These are phyloP conservation scores for Mobula birostris DNA, from an alignment of 2,113 vertebrate species.

Conservation along the genomic window DNA sequence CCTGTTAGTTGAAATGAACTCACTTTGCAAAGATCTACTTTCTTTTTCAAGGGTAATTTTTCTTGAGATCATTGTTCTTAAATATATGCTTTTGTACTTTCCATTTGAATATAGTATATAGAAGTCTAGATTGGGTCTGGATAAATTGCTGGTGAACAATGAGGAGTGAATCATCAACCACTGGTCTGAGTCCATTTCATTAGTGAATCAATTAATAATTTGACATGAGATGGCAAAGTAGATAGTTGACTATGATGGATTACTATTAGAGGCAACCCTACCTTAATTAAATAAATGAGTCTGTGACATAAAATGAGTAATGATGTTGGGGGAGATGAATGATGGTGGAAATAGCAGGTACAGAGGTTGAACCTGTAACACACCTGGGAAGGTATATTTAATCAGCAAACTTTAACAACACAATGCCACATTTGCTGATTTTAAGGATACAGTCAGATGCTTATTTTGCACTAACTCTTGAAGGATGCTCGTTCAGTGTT, in stretches of 20 bases:
- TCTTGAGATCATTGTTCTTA: neutral
- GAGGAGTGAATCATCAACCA: neutral
- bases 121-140: neutral
- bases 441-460: neutral
- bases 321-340: neutral
- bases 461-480: neutral
- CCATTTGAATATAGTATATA: neutral
- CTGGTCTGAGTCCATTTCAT: conserved; percentile 17
- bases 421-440: neutral
- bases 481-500: neutral
- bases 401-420: neutral
- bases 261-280: neutral
- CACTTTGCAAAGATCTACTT: too few relatives aligned
- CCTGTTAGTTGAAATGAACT: too few relatives aligned
- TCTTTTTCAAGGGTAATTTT: too few relatives aligned
- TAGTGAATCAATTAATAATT: neutral
- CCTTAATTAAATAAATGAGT: neutral
- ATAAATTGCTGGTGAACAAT: neutral
- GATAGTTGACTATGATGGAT: neutral
- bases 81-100: neutral
- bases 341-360: too few relatives aligned
- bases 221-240: neutral
- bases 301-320: neutral
- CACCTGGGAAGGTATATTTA: too few relatives aligned
- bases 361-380: too few relatives aligned